Evolutionary conservation across 2,888 invertebrate genomes (phyloP).

Genomic region (Hypselothyrea guttata): DNA sequence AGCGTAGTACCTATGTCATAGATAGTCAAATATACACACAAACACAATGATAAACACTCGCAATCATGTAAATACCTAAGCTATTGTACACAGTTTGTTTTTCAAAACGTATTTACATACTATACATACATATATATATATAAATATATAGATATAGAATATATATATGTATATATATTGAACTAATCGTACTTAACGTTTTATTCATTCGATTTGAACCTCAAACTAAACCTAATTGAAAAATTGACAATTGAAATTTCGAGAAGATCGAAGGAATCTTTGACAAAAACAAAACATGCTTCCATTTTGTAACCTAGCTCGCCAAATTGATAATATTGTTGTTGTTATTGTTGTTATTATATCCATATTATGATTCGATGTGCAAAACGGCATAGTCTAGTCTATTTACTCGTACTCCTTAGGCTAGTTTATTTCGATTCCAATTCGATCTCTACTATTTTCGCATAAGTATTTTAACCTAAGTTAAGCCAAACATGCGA

Average conservation of each 20-base stretch:
- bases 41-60: constrained; percentile 12
- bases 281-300: constrained; percentile 40
- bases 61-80: constrained; percentile 9
- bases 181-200: not conserved
- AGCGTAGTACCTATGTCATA: constrained; percentile 38
- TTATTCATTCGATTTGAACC: constrained; percentile 4
- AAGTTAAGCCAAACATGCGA: constrained; percentile 33
- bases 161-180: constrained; percentile 25
- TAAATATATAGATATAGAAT: constrained; percentile 13
- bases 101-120: constrained; percentile 19
- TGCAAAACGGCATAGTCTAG: constrained; percentile 2
- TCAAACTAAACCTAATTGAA: not conserved
- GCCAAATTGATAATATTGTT: constrained; percentile 45
- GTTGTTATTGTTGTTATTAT: constrained; percentile 58
- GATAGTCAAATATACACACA: constrained; percentile 40
- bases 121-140: constrained; percentile 14
- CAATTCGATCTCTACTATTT: not conserved
- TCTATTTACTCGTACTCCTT: constrained; percentile 29
- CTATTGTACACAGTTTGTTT: constrained; percentile 9
- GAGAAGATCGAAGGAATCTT: constrained; percentile 3
- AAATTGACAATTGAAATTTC: not conserved
- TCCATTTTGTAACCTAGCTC: constrained; percentile 69
- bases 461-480: constrained; percentile 12
- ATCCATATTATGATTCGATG: constrained; percentile 15
- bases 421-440: constrained; percentile 19